A percentile compares a stretch with the other conserved stretches of the same genome.
Evolutionary conservation across 2,113 vertebrate species (phyloP).

Genomic region (Bombycilla garrulus): DNA sequence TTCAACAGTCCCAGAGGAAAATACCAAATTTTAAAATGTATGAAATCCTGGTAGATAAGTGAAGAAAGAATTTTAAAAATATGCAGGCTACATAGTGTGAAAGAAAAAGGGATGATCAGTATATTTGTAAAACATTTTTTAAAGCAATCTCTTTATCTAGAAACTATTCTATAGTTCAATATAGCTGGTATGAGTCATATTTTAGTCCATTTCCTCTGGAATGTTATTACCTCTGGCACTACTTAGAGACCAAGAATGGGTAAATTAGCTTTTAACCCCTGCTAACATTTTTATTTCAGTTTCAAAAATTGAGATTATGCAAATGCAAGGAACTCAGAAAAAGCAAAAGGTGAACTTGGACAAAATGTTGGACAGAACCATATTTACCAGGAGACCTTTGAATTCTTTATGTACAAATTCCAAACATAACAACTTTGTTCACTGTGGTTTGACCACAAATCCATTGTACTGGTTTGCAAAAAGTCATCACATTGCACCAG

Average conservation of each 20-base stretch:
- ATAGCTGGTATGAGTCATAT: background rate
- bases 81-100: background rate
- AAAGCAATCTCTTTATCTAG: background rate
- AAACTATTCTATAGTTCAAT: background rate
- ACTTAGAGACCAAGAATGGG: background rate
- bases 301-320: background rate
- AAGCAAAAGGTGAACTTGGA: background rate
- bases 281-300: background rate
- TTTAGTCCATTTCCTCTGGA: background rate
- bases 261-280: background rate
- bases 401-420: background rate
- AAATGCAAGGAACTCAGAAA: background rate
- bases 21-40: background rate
- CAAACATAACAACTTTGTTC: background rate
- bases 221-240: background rate
- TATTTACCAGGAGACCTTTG: background rate
- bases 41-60: background rate
- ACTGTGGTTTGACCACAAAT: background rate
- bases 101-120: background rate
- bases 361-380: background rate
- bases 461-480: background rate
- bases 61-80: background rate
- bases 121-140: background rate
- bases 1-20: background rate
- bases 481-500: background rate